These are phyloP conservation scores for Epinotia bilunana DNA, from an alignment of 2,888 invertebrate species.

Conservation along the genomic window DNA sequence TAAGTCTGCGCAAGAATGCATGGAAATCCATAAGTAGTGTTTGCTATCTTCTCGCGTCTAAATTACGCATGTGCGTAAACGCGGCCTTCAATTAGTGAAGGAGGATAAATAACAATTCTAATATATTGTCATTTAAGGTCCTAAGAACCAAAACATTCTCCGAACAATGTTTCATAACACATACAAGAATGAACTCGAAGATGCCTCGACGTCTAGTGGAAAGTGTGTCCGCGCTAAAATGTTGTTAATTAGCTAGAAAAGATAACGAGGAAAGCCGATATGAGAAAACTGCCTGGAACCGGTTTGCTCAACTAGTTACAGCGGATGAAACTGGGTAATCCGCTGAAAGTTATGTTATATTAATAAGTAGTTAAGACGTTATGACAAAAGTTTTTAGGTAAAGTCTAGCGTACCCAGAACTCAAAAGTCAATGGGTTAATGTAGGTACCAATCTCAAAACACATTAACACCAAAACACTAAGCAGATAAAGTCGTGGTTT, in stretches of 20 bases:
- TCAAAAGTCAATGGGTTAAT: no score
- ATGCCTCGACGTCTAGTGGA: background rate
- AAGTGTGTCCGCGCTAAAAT: slow-evolving; percentile 14
- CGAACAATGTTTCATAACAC: background rate
- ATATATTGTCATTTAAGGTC: background rate
- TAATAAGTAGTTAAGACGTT: background rate
- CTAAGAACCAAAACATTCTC: background rate
- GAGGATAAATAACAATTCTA: background rate
- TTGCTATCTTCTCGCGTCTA: no score
- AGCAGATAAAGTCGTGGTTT: background rate
- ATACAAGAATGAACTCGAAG: background rate
- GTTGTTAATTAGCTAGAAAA: slow-evolving; percentile 37
- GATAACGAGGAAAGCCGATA: slow-evolving; percentile 26
- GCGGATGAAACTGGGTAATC: slow-evolving; percentile 27
- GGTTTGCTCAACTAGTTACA: slow-evolving; percentile 31
- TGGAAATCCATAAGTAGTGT: no score
- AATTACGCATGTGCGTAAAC: no score
- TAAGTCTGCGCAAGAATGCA: background rate
- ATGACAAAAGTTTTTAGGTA: no score
- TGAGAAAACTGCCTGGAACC: slow-evolving; percentile 36
- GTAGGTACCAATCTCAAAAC: background rate
- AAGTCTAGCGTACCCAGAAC: no score
- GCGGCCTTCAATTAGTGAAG: no score
- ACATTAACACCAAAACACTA: background rate
- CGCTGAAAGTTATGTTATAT: background rate